Evolutionary conservation across 2,797 vertebrate genomes (phyloP).

Genomic region (Alfaro cultratus): DNA sequence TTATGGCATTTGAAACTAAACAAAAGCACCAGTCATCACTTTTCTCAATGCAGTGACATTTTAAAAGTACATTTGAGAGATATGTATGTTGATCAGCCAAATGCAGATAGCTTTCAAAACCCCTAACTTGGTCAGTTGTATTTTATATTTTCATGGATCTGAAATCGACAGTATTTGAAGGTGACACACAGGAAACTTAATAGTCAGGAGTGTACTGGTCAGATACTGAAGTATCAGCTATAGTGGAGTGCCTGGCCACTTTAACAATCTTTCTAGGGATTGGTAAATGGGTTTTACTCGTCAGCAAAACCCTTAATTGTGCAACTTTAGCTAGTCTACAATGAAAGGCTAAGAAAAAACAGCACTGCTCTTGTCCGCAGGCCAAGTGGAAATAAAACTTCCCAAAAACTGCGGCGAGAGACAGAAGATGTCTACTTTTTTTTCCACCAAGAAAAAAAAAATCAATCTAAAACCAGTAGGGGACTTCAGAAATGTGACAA

Average conservation of each 20-base stretch:
- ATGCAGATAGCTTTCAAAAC: neutral
- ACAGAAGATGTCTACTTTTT: neutral
- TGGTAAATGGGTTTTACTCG: neutral
- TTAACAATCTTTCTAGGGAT: no score
- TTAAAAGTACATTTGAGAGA: neutral
- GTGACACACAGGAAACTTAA: slow-evolving; percentile 38
- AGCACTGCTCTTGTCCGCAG: neutral
- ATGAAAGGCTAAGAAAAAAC: neutral
- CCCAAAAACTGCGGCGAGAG: neutral
- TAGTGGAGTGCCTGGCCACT: neutral
- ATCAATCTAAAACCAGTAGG: neutral
- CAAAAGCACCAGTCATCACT: neutral
- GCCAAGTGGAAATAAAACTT: neutral
- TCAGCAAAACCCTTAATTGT: neutral
- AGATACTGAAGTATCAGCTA: neutral
- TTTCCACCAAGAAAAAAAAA: neutral
- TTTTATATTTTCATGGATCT: slow-evolving; percentile 18
- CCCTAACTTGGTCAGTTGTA: neutral
- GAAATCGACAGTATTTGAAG: slow-evolving; percentile 31
- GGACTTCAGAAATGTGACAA: neutral
- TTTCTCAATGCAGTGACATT: neutral
- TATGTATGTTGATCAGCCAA: neutral
- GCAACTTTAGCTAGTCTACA: neutral
- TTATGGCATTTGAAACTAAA: neutral
- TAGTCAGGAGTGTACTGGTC: neutral